Evolutionary conservation across 2,888 invertebrate species (phyloP), one percentile per base, ranked within the genome.

Genomic region (Ochropleura leucogaster): DNA sequence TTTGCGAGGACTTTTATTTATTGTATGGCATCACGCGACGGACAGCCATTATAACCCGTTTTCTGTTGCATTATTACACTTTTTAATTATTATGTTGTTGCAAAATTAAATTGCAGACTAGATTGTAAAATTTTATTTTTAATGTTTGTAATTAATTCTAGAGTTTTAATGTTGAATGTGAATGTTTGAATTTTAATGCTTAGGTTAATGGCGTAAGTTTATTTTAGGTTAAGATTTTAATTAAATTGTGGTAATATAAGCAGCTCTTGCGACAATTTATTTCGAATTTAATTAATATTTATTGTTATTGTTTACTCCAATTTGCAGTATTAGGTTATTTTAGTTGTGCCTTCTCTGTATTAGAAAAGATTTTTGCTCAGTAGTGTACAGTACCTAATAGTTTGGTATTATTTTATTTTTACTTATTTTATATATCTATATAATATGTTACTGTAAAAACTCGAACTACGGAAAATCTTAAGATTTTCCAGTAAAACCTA

Each of bases 1-100:
- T 74, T 75, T 30, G 49, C 42, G 63, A 64, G 40, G 57, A 74
- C 77, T 83, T 80, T 85, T 80, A 87, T 86, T 83, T 81, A 81
- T 74, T 68, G 62, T 74, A 47, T 71, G 64, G 49, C 75, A 75
- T 71, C 84, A 86, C 81, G 81, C 79, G 68, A 85, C 59, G 55
- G 68, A 75, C 74, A 70, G 75, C 46, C 49, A 70, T 69, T 77
- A 67, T 18, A 77, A 57, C 65, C 64, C 77, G 68, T 71, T 73
- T 20, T 44, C 42, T 67, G 60, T 64, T 44, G 71, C 66, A 64
- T 65, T 69, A 67, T 63, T 60, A 74, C 55, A 62, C 55, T 70
- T 80, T 77, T 70, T 77, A 77, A 79, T 85, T 67, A 83, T 83
- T 67, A 77, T 70, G 76, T 75, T 71, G 64, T 78, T 74, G 46